Percentiles rank a stretch among this genome's conserved stretches.
Conservation (phyloP, 2,797 vertebrate species). For the Taenioides sp. region DNA sequence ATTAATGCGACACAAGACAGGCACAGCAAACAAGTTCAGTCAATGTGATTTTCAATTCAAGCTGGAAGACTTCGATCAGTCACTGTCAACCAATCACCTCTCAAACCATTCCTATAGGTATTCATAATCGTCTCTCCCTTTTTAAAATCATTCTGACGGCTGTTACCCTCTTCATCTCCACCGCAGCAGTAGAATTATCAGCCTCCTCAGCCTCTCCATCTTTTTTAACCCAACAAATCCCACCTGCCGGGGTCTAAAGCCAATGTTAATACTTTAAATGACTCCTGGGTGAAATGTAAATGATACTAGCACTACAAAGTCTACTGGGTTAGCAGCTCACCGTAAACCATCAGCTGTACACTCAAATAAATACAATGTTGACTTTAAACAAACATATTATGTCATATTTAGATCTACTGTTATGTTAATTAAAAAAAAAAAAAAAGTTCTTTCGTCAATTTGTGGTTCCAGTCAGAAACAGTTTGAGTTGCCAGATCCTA, state of each 20-base stretch:
- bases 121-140: neutral
- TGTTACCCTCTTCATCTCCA: too few species aligned
- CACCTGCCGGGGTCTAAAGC: too few species aligned
- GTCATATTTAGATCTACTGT: neutral
- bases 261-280: neutral
- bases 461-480: too few species aligned
- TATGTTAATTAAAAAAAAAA: neutral
- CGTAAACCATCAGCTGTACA: constrained; percentile 27
- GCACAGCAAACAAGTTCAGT: constrained; percentile 33
- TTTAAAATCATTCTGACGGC: too few species aligned
- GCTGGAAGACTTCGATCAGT: neutral
- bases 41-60: neutral
- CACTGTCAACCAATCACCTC: neutral
- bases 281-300: constrained; percentile 1
- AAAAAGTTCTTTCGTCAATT: too few species aligned
- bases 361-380: neutral
- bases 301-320: constrained; percentile 34
- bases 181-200: too few species aligned
- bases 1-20: constrained; percentile 35
- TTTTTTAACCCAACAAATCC: too few species aligned
- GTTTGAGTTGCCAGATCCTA: too few species aligned
- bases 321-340: constrained; percentile 45
- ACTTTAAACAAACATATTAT: neutral
- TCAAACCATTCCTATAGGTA: neutral
- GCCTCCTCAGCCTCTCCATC: too few species aligned